phyloP scores from a whole-genome alignment of 2,797 vertebrate genomes.

The Sebastes goodei region DNA sequence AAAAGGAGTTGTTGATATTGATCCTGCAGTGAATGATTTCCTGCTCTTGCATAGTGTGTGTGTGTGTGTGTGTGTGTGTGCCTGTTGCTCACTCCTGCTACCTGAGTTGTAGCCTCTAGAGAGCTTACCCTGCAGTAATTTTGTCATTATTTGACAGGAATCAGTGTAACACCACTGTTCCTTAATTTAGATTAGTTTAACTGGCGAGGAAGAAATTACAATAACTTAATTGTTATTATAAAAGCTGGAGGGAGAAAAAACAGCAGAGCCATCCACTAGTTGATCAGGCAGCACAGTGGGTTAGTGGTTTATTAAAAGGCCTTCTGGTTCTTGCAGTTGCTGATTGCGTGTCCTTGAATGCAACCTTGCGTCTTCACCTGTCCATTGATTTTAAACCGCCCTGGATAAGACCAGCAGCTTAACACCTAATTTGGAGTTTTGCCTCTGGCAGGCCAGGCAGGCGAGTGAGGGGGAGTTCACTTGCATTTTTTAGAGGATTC shows the following conservation, averaged over 20 bases:
- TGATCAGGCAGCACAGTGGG: slow-evolving; percentile 5
- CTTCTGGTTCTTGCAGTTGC: neutral
- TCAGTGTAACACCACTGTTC: slow-evolving; percentile 7
- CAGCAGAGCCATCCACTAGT: neutral
- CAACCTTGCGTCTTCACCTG: slow-evolving; percentile 11
- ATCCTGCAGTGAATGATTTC: neutral
- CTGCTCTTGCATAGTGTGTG: neutral
- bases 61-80: neutral
- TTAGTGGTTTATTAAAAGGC: neutral
- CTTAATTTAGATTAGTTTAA: slow-evolving; percentile 29
- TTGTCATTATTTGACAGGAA: slow-evolving; percentile 28
- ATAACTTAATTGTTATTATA: slow-evolving; percentile 13
- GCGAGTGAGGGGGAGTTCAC: neutral
- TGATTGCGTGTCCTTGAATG: slow-evolving; percentile 44
- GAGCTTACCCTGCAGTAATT: neutral
- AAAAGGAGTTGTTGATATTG: slow-evolving; percentile 35
- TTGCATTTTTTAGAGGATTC: slow-evolving; percentile 20
- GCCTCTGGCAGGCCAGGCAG: neutral
- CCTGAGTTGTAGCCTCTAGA: neutral
- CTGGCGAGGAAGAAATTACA: slow-evolving; percentile 7
- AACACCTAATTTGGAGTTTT: slow-evolving; percentile 23
- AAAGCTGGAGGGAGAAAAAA: slow-evolving; percentile 10
- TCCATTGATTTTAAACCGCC: slow-evolving; percentile 6
- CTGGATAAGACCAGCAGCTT: slow-evolving; percentile 12
- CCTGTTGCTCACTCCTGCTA: slow-evolving; percentile 5